These are phyloP conservation scores for Mobula birostris DNA, from an alignment of 2,113 vertebrate genomes.

Conservation along the genomic window DNA sequence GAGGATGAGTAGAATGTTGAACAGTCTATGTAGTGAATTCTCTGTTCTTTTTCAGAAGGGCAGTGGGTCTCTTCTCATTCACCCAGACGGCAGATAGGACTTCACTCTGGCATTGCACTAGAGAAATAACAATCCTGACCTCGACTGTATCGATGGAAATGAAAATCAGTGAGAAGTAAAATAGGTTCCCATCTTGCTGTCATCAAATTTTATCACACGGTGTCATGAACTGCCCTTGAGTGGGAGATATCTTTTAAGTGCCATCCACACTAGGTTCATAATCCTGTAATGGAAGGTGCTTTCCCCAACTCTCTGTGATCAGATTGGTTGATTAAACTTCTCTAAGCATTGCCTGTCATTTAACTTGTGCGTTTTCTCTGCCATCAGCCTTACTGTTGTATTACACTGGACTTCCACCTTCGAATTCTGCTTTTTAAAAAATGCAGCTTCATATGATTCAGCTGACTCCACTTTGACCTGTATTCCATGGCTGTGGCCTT, in stretches of 20 bases:
- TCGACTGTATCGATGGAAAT: background rate
- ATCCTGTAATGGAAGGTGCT: background rate
- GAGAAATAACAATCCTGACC: background rate
- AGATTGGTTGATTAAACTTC: background rate
- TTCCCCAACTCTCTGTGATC: background rate
- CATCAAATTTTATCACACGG: background rate
- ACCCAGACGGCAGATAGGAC: background rate
- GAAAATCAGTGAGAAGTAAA: background rate
- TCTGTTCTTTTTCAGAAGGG: background rate
- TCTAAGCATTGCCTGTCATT: background rate
- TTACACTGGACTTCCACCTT: background rate
- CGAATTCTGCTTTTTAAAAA: background rate
- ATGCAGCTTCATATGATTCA: background rate
- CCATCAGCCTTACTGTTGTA: background rate
- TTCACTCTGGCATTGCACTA: background rate
- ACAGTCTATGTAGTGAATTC: background rate
- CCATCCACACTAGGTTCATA: background rate
- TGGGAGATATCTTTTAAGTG: background rate
- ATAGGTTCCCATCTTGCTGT: background rate
- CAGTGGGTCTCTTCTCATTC: background rate
- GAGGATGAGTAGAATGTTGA: background rate
- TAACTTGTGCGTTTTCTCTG: background rate
- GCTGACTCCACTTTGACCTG: background rate
- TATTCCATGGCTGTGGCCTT: background rate
- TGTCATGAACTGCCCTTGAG: background rate